phyloP scores from a whole-genome alignment of 53 echinoderm and acorn worm species.

The Stichopus horrens region DNA sequence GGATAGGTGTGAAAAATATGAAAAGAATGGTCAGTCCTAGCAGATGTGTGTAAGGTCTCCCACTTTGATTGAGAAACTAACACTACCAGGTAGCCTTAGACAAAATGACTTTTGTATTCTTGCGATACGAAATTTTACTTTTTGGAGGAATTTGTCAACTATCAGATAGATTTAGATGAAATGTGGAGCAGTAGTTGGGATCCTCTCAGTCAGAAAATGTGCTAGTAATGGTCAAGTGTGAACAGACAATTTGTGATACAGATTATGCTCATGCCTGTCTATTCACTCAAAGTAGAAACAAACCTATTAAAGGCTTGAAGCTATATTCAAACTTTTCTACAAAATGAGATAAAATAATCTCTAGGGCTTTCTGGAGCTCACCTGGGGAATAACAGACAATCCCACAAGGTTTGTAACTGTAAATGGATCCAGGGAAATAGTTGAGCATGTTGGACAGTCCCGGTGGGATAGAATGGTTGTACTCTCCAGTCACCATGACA shows the following conservation, averaged over 20 bases:
- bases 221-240: not conserved
- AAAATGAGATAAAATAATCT: not conserved
- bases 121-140: too few species aligned
- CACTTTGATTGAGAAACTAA: too few species aligned
- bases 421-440: conserved; percentile 77
- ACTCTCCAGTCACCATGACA: conserved; percentile 85
- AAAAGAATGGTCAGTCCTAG: too few species aligned
- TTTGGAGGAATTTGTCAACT: too few species aligned
- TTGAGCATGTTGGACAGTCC: conserved; percentile 86
- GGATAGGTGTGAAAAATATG: too few species aligned
- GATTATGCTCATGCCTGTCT: not conserved
- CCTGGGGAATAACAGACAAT: conserved; percentile 99
- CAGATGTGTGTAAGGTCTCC: too few species aligned
- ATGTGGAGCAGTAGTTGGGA: too few species aligned
- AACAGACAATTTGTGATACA: not conserved
- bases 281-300: not conserved
- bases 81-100: too few species aligned
- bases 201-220: not conserved
- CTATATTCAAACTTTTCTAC: not conserved
- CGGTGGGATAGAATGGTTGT: conserved; percentile 95
- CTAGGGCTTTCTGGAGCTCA: not conserved
- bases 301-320: not conserved
- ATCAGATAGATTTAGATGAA: too few species aligned
- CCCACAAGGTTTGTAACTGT: conserved; percentile 85
- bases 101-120: too few species aligned